Base-by-base conservation (phyloP, 1,140 invertebrate genomes). In the Thaumatotibia leucotreta region DNA sequence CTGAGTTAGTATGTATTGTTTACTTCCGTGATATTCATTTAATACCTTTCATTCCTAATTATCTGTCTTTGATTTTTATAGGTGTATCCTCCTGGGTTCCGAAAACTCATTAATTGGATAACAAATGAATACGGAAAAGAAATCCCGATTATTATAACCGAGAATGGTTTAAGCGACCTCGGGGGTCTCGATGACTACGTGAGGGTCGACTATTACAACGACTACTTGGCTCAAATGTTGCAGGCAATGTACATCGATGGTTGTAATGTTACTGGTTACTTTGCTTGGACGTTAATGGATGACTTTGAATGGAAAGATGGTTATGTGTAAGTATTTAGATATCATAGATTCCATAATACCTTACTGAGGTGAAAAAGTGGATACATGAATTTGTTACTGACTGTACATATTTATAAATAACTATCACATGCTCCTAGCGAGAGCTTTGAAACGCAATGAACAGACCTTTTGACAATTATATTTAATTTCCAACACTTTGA, bases 221-320 rank as follows among this genome's bases (percentile, higher is more conserved):
- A 87, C 8, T 96, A 97, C 76, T 89, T 97, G 23, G 75, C 89
- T 33, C 86, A 90, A 66, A 50, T 91, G n/a, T 70, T 91, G 4
- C 65, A 86, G 27, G 88, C 89, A 0, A 82, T 89, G 22, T 70
- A 93, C 32, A 81, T 92, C 62, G 95, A 96, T 75, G 92, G 92
- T 0, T 94, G 93, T 49, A 94, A 96, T 72, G 87, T 97, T 2
- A 91, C 91, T 39, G 94, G 94, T 0, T 96, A 96, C 72, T 94
- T 94, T 58, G 92, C 93, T 3, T 96, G 95, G 95, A 95, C 94
- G 9, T 78, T 96, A 17, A 93, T 96, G 92, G 95, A 96, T 72
- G 95, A 95, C 73, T 95, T 95, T 71, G 95, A 96, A 86, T 96
- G 95, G 95, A 91, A 65, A 0, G 84, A 88, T 32, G 87, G 88